A percentile compares a stretch with the other conserved stretches of the same genome.
Evolutionary conservation across 2,113 vertebrate genomes (phyloP).

Genomic region (Paradoxurus hermaphroditus): DNA sequence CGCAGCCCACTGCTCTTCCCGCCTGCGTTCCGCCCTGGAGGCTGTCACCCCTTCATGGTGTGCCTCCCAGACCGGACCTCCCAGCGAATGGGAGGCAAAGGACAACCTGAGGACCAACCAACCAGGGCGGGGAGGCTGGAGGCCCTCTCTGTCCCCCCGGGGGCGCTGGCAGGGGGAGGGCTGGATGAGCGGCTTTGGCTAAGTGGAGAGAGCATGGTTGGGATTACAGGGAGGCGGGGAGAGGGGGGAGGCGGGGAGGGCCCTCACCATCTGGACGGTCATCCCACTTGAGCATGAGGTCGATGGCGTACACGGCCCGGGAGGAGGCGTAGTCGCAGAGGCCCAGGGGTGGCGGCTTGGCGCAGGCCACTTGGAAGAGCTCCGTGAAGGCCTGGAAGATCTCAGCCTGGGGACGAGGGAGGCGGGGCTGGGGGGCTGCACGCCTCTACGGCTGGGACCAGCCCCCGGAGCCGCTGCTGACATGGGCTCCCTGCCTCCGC

Average conservation of each 20-base stretch:
- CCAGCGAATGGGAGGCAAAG: rapidly evolving
- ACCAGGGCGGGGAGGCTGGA: rapidly evolving
- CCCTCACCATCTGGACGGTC: constrained; percentile 84
- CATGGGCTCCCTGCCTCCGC: rapidly evolving
- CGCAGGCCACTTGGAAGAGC: constrained; percentile 89
- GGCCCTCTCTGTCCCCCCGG: neutral
- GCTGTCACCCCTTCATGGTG: rapidly evolving
- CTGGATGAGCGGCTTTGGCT: neutral
- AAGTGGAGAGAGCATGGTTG: rapidly evolving
- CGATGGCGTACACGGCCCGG: constrained; percentile 93
- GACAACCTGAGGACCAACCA: rapidly evolving
- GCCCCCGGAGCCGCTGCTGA: neutral
- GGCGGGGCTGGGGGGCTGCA: neutral
- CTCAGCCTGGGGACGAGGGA: constrained; percentile 79
- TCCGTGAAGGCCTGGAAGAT: constrained; percentile 90
- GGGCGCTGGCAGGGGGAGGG: neutral
- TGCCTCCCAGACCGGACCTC: neutral
- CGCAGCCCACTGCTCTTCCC: rapidly evolving
- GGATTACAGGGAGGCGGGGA: rapidly evolving
- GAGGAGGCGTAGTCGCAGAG: constrained; percentile 91
- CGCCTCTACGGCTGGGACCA: rapidly evolving
- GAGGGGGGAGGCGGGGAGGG: rapidly evolving
- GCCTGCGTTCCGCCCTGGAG: rapidly evolving
- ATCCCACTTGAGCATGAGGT: constrained; percentile 97
- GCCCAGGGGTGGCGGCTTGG: constrained; percentile 90